Conservation (phyloP, 1,140 invertebrate genomes). For the Drosophila kikkawai region DNA sequence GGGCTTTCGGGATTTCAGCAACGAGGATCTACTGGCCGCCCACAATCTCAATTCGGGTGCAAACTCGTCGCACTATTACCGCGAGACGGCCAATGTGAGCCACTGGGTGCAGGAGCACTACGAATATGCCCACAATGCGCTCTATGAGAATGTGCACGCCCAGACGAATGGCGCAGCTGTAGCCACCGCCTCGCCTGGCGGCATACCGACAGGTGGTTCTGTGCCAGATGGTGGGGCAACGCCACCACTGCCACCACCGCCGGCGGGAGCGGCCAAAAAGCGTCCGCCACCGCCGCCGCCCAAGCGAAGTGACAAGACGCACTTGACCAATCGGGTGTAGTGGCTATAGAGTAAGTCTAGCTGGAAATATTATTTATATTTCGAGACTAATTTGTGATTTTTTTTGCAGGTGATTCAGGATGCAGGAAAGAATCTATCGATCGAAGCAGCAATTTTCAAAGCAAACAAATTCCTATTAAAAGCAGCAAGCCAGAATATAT, state of each 20-base stretch:
- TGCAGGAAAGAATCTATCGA: conserved; percentile 1
- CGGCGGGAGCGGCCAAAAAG: conserved; percentile 85
- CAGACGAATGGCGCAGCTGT: conserved; percentile 52
- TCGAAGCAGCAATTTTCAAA: conserved; percentile 7
- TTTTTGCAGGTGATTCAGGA: not conserved
- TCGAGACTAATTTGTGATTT: not conserved
- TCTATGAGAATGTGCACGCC: conserved; percentile 84
- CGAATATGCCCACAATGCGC: conserved; percentile 86
- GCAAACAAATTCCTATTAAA: conserved; percentile 65
- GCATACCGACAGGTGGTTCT: not conserved
- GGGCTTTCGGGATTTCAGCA: conserved; percentile 91
- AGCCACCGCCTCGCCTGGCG: not conserved
- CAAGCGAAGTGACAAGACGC: conserved; percentile 91
- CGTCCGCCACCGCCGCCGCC: conserved; percentile 92
- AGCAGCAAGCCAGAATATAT: conserved; percentile 23
- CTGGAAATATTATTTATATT: fast-evolving
- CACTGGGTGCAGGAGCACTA: conserved; percentile 97
- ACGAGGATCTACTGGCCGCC: conserved; percentile 71
- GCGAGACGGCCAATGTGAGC: conserved; percentile 93
- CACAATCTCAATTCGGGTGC: conserved; percentile 77
- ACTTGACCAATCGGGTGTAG: conserved; percentile 86
- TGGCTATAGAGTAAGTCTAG: conserved; percentile 58
- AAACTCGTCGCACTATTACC: conserved; percentile 86
- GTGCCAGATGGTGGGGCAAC: conserved; percentile 8
- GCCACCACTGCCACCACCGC: conserved; percentile 40